Evolutionary conservation across 2,113 vertebrate species (phyloP).

Genomic region (Oreotrochilus melanogaster): DNA sequence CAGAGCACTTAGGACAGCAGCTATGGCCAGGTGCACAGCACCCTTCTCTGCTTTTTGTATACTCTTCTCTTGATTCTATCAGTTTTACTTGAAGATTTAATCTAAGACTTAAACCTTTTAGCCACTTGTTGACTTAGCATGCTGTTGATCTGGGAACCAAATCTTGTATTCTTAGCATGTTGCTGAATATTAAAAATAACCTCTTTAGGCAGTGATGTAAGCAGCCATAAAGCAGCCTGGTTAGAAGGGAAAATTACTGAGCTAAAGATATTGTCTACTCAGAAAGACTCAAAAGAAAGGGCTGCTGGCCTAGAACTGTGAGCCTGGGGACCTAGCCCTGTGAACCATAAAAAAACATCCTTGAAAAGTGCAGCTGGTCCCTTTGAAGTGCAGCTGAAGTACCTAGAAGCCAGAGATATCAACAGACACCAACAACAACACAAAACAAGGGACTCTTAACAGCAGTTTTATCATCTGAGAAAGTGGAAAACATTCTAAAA

Average conservation of each 20-base stretch:
- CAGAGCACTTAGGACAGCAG: constrained; percentile 82
- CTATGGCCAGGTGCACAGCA: constrained; percentile 78
- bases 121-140: neutral
- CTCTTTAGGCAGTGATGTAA: neutral
- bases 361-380: neutral
- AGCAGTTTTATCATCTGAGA: neutral
- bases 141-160: neutral
- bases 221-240: neutral
- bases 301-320: fast-evolving
- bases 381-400: neutral
- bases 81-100: neutral
- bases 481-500: neutral
- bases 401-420: neutral
- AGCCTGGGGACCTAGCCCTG: neutral
- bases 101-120: neutral
- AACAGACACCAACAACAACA: neutral
- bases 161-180: neutral
- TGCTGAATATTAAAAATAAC: neutral
- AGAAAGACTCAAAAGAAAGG: neutral
- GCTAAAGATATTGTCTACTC: neutral
- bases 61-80: neutral
- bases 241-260: neutral
- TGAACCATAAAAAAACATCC: neutral
- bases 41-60: constrained; percentile 76
- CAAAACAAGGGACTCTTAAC: neutral